These are phyloP conservation scores for Drosophila falleni DNA, from an alignment of 2,888 invertebrate genomes.

Conservation along the genomic window DNA sequence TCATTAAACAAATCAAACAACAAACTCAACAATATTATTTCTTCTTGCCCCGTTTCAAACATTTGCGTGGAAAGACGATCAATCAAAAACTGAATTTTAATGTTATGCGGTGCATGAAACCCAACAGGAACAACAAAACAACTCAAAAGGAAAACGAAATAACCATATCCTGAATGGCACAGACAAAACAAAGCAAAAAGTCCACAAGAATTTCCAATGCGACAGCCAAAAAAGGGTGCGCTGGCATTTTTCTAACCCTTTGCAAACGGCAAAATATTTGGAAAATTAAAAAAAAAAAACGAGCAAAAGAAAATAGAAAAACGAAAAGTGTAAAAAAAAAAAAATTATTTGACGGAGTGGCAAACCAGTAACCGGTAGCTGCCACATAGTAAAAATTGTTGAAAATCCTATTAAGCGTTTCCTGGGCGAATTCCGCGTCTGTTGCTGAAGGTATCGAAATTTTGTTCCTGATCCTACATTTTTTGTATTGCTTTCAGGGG, in stretches of 20 bases:
- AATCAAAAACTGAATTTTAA: slow-evolving; percentile 80
- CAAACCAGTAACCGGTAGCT: slow-evolving; percentile 58
- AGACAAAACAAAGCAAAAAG: slow-evolving; percentile 38
- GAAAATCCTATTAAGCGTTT: slow-evolving; percentile 79
- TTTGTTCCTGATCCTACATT: slow-evolving; percentile 6
- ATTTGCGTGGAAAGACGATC: slow-evolving; percentile 58
- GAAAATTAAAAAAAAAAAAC: slow-evolving; percentile 64
- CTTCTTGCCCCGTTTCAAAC: slow-evolving; percentile 28
- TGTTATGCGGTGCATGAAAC: slow-evolving; percentile 78
- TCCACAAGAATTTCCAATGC: slow-evolving; percentile 71
- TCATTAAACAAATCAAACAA: slow-evolving; percentile 24
- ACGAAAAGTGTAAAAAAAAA: slow-evolving; percentile 35
- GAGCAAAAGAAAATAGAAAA: slow-evolving; percentile 12
- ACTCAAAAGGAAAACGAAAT: slow-evolving; percentile 45
- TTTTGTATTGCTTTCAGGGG: slow-evolving; percentile 12
- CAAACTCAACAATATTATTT: slow-evolving; percentile 24
- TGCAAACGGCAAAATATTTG: slow-evolving; percentile 65
- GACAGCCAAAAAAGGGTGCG: slow-evolving; percentile 59
- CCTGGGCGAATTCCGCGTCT: slow-evolving; percentile 59
- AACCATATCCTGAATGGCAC: slow-evolving; percentile 66
- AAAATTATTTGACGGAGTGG: slow-evolving; percentile 45
- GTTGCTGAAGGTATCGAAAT: slow-evolving; percentile 61
- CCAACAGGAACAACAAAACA: slow-evolving; percentile 58
- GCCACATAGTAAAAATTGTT: slow-evolving; percentile 73
- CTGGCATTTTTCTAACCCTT: slow-evolving; percentile 76